Evolutionary conservation across 2,888 invertebrate species (phyloP), one percentile per base, ranked within the genome.

Genomic region (Xestobium rufovillosum): DNA sequence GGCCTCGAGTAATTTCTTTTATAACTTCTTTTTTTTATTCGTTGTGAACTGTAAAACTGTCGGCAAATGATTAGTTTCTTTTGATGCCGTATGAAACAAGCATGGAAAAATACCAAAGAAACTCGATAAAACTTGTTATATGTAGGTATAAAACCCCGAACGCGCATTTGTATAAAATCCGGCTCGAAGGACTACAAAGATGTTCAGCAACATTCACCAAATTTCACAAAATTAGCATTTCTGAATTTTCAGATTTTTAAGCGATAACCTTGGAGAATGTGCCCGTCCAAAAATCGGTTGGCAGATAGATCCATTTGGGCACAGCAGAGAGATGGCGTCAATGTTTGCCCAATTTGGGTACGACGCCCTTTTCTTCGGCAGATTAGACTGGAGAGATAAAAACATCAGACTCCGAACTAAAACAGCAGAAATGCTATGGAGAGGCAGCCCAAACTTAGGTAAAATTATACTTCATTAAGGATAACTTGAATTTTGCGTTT

Each of bases 301-400:
- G 88, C 87, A 83, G 55, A 82, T 83, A 19, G 89, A 89, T 57
- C 87, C 88, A 1, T 89, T 89, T 53, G 89, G 89, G 0, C 89
- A 89, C 53, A 85, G 90, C 0, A 67, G 86, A 3, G 91, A 91
- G 64, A 84, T 86, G 70, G 91, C 90, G 0, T 81, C 82, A 0
- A 63, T 85, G 0, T 77, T 86, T 19, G 75, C 86, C 0, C 80
- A 81, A 60, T 80, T 95, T 77, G 92, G 87, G 44, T 94, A 82
- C 56, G 91, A 95, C 56, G 92, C 88, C 0, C 64, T 90, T 44
- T 83, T 92, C 54, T 75, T 94, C 38, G 91, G 87, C 0, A 74
- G 94, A 13, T 73, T 92, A 14, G 92, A 94, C 63, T 90, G 83
- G 61, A 78, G 85, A 57, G 94, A 95, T 57, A 90, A 88, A 59